A percentile compares a stretch with the other conserved stretches of the same genome.
These are phyloP conservation scores for Dichetophora obliterata DNA, from an alignment of 2,888 invertebrate genomes.

Conservation along the genomic window DNA sequence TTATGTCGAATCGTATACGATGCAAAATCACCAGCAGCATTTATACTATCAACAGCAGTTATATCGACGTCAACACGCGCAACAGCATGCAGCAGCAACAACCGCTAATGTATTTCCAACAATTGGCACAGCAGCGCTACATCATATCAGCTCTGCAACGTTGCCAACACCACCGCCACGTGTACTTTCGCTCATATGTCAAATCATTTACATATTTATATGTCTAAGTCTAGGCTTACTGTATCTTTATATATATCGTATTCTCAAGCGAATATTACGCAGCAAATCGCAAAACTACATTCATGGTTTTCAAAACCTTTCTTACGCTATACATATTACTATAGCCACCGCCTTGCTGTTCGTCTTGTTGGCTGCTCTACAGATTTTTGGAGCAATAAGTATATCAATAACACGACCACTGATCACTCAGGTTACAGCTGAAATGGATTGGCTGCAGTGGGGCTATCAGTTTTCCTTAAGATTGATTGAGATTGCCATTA, in stretches of 20 bases:
- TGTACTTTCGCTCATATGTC: conserved; percentile 82
- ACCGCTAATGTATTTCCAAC: background rate
- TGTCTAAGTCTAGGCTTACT: conserved; percentile 86
- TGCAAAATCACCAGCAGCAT: conserved; percentile 62
- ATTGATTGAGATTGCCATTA: conserved; percentile 88
- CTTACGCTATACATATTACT: conserved; percentile 90
- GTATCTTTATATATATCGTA: conserved; percentile 87
- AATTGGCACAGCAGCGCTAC: background rate
- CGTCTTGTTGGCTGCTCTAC: conserved; percentile 84
- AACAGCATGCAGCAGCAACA: conserved; percentile 40
- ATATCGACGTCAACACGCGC: conserved; percentile 58
- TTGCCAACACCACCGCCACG: conserved; percentile 66
- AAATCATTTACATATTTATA: conserved; percentile 87
- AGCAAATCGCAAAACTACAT: conserved; percentile 85
- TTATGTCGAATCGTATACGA: conserved; percentile 76
- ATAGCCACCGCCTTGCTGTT: conserved; percentile 89
- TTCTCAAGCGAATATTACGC: conserved; percentile 80
- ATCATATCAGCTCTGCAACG: conserved; percentile 46
- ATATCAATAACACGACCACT: conserved; percentile 70
- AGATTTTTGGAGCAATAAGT: conserved; percentile 84
- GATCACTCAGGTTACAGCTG: conserved; percentile 68
- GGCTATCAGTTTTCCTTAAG: conserved; percentile 89
- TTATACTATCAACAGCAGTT: conserved; percentile 64
- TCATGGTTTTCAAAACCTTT: conserved; percentile 84
- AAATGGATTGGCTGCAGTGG: conserved; percentile 92